Evolutionary conservation across 2,113 vertebrate species (phyloP), one percentile per base, ranked within the genome.

Genomic region (Lipophrys pholis): DNA sequence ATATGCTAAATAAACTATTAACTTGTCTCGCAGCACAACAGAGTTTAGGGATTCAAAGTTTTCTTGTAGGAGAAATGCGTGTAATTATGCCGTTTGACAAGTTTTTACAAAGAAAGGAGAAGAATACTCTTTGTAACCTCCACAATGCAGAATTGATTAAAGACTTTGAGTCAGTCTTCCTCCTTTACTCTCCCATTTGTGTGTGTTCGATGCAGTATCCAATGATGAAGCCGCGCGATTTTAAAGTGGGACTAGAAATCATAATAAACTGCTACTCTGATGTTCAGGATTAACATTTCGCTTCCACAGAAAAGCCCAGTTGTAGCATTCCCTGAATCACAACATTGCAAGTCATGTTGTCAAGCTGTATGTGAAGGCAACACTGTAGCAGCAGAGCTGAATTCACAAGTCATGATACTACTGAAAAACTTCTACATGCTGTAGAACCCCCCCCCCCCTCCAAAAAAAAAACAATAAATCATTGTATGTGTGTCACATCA

Each of bases 131-230:
- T 70, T 65, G 11, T 72, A 66, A 82, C 80, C 61, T 41, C 12
- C 38, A 63, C 62, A 76, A 69, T 74, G 45, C 8, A 60, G 69
- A 69, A 80, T 38, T 67, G 54, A 82, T 78, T 63, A 3, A 17
- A 65, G 71, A 11, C 50, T 71, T 71, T 55, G 3, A 69, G 38
- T 56, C 35, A 41, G n/a, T 15, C 8, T 60, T 74, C 58, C 64
- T 10, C 59, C 49, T 66, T 67, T 53, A 61, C 49, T 43, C 48
- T 35, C 6, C 46, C 14, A 21, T 70, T 30, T 39, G 35, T 50
- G 42, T 39, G 16, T 57, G 63, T 45, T 81, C 67, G 53, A 63
- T 76, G 56, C 74, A 54, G 49, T 52, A 54, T 61, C 49, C 80
- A 54, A 49, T 12, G 53, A 48, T 63, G 14, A 41, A 11, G n/a